Percentiles rank a stretch among this genome's conserved stretches.
Conservation (phyloP, 2,113 vertebrate genomes). For the Octodon degus region DNA sequence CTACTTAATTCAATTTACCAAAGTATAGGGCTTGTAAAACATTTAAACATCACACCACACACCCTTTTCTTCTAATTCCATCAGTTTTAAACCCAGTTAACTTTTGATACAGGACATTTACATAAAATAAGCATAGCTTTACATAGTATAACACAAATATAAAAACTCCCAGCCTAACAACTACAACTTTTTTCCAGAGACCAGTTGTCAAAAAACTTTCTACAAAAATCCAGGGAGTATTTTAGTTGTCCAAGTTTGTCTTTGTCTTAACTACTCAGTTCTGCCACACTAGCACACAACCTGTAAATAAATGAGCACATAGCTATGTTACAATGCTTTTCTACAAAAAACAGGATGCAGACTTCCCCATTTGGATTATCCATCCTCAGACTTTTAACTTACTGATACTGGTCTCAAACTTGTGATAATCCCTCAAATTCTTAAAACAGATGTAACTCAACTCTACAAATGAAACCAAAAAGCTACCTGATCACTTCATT, state of each 20-base stretch:
- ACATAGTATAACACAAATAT: not conserved
- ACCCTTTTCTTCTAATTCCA: not conserved
- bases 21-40: not conserved
- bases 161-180: not conserved
- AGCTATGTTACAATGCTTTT: not conserved
- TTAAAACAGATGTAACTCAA: slow-evolving; percentile 34
- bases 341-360: not conserved
- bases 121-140: slow-evolving; percentile 16
- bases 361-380: not conserved
- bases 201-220: not conserved
- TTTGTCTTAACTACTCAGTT: not conserved
- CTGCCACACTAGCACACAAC: not conserved
- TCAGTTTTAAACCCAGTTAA: not conserved
- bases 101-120: not conserved
- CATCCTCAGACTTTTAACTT: not conserved
- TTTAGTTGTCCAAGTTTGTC: not conserved
- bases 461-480: not conserved
- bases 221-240: not conserved
- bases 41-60: not conserved
- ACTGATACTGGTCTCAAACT: not conserved
- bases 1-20: not conserved
- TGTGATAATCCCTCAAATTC: not conserved
- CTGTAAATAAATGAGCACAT: not conserved
- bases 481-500: not conserved
- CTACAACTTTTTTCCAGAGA: not conserved